phyloP scores from a whole-genome alignment of 2,113 vertebrate genomes.

The Microcebus lehilahytsara region DNA sequence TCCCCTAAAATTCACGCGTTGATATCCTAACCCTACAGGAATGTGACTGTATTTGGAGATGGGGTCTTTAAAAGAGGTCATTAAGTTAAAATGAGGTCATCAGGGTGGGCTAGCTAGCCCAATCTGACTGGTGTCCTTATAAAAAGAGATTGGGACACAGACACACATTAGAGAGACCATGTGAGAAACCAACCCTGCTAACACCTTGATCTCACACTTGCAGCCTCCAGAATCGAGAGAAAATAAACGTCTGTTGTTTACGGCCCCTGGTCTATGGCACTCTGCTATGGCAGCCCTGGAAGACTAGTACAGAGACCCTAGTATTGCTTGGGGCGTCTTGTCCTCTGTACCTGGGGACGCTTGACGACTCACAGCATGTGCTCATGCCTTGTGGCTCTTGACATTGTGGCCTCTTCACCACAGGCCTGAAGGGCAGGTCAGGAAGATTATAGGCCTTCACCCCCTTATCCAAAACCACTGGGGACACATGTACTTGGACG shows the following conservation, averaged over 20 bases:
- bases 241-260: not conserved
- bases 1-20: not conserved
- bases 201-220: not conserved
- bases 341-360: too few relatives aligned
- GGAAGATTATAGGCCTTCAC: too few relatives aligned
- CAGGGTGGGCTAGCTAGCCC: not conserved
- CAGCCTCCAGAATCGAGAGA: not conserved
- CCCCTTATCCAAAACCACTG: not conserved
- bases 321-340: fast-evolving
- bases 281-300: fast-evolving
- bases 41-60: not conserved
- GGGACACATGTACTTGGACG: not conserved
- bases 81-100: not conserved
- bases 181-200: fast-evolving
- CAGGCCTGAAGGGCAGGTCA: not conserved
- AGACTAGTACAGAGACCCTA: fast-evolving
- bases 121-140: not conserved
- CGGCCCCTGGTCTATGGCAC: too few relatives aligned
- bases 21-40: not conserved
- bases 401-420: too few relatives aligned
- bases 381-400: not conserved
- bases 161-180: fast-evolving
- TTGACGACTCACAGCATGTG: fast-evolving
- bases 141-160: not conserved
- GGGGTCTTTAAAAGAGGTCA: not conserved